These are phyloP conservation scores for Calephelis virginiensis DNA, from an alignment of 1,140 invertebrate genomes.

Conservation along the genomic window DNA sequence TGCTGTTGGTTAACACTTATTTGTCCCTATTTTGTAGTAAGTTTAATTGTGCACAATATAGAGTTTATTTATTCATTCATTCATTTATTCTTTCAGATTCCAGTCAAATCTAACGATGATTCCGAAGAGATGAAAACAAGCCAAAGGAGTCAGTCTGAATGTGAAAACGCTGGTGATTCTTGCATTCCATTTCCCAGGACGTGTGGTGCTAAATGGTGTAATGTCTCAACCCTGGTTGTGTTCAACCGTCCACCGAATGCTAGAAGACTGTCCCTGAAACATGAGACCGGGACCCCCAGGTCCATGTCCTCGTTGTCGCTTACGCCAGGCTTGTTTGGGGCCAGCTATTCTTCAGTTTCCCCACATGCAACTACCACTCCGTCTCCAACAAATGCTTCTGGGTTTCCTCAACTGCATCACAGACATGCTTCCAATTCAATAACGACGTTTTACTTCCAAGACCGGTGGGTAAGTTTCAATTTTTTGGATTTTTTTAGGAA, in stretches of 20 bases:
- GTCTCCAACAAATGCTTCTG: slow-evolving; percentile 69
- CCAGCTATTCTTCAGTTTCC: slow-evolving; percentile 64
- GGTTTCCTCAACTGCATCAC: slow-evolving; percentile 65
- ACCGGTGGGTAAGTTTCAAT: slow-evolving; percentile 77
- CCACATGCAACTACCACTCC: slow-evolving; percentile 78
- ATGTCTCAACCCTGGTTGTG: slow-evolving; percentile 89
- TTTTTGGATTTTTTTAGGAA: neutral
- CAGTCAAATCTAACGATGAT: slow-evolving; percentile 71
- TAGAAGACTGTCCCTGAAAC: slow-evolving; percentile 83
- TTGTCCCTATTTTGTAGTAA: too few species aligned
- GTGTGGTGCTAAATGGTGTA: slow-evolving; percentile 95
- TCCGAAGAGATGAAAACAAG: slow-evolving; percentile 69
- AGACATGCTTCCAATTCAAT: slow-evolving; percentile 73
- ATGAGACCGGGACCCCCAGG: slow-evolving; percentile 84
- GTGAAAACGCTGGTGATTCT: slow-evolving; percentile 81
- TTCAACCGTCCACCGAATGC: slow-evolving; percentile 90
- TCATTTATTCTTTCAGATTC: slow-evolving; percentile 52
- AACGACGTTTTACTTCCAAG: slow-evolving; percentile 90
- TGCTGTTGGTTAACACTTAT: too few species aligned
- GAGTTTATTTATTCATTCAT: neutral
- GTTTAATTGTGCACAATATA: too few species aligned
- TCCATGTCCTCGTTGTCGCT: slow-evolving; percentile 73
- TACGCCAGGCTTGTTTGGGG: slow-evolving; percentile 55
- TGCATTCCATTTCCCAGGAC: slow-evolving; percentile 96
- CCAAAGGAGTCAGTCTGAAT: slow-evolving; percentile 66